These are phyloP conservation scores for Phoxinus dragarum DNA, from an alignment of 2,797 vertebrate genomes.

Conservation along the genomic window DNA sequence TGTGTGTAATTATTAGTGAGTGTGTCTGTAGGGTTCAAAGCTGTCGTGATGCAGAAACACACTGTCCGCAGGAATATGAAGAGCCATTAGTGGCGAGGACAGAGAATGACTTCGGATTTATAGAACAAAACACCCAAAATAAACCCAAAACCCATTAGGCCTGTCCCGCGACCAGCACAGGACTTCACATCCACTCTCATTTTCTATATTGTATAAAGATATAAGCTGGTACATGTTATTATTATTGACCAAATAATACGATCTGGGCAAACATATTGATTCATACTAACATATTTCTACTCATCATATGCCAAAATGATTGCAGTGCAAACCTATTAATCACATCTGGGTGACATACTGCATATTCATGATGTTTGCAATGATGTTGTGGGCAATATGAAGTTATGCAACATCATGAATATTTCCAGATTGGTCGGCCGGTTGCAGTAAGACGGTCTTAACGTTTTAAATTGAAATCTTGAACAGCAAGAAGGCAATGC, in stretches of 20 bases:
- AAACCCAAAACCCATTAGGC: not conserved
- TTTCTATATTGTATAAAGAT: not conserved
- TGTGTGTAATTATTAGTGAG: not conserved
- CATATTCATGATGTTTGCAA: not conserved
- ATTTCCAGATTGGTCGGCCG: not conserved
- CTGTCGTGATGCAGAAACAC: not conserved
- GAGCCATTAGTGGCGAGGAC: not conserved
- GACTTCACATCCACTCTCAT: not conserved
- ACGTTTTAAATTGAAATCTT: no score
- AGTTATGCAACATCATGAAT: not conserved
- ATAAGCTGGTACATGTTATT: no score
- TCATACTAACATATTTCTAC: not conserved
- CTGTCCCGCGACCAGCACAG: not conserved
- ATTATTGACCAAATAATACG: not conserved
- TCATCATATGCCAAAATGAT: not conserved
- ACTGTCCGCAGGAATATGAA: not conserved
- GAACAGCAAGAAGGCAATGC: no score
- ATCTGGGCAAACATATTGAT: not conserved
- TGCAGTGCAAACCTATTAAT: not conserved
- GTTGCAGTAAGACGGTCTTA: not conserved
- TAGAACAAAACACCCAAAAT: conserved; percentile 27
- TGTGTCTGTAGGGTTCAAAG: not conserved
- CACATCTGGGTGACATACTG: not conserved
- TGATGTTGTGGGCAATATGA: not conserved
- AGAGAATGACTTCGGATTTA: conserved; percentile 16